Conservation (phyloP, 2,888 invertebrate genomes). For the Ennomos erosarius region DNA sequence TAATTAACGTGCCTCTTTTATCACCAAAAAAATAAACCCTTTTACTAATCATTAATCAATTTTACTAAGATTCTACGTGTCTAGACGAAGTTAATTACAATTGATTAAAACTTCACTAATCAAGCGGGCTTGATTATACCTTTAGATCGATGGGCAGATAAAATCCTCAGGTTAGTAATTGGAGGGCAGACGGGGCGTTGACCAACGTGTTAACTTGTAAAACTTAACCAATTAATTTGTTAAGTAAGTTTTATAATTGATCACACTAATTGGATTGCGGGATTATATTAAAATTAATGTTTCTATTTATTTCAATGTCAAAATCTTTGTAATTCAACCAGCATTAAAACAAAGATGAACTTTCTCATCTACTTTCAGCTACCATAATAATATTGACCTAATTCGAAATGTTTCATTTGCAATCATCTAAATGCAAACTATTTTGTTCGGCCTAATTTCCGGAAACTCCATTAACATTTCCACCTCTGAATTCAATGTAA, state of each 20-base stretch:
- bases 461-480: not conserved
- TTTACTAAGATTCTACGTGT: not conserved
- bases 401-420: not conserved
- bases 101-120: constrained; percentile 5
- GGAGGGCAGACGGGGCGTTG: constrained; percentile 9
- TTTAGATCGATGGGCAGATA: constrained; percentile 47
- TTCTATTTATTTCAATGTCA: not conserved
- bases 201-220: constrained; percentile 6
- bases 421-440: constrained; percentile 5
- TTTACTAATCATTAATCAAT: too few species aligned
- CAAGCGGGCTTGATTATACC: constrained; percentile 41
- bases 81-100: constrained; percentile 3
- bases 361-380: too few species aligned
- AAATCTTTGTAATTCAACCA: too few species aligned
- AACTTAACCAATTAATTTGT: constrained; percentile 17
- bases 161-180: constrained; percentile 31
- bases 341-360: too few species aligned
- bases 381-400: too few species aligned
- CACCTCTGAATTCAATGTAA: not conserved
- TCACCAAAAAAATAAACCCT: too few species aligned
- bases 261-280: constrained; percentile 11
- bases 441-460: not conserved
- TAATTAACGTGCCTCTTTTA: too few species aligned
- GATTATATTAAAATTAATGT: constrained; percentile 1
- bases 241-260: constrained; percentile 13